Percentiles rank a stretch among this genome's conserved stretches.
phyloP scores from a whole-genome alignment of 2,113 vertebrate genomes.

The Aplodontia rufa region DNA sequence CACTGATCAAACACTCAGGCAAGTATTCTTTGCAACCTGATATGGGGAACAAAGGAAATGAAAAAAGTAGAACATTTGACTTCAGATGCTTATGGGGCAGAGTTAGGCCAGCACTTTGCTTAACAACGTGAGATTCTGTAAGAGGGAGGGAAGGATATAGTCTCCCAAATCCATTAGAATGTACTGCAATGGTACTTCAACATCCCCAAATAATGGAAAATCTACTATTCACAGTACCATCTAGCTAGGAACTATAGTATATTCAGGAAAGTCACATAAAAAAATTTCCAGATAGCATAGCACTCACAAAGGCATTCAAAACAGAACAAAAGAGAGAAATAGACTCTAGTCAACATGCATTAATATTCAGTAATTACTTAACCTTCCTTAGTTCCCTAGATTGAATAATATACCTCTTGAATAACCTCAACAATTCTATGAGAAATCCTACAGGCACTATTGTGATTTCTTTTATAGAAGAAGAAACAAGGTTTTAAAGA shows the following conservation, averaged over 20 bases:
- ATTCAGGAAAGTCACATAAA: constrained; percentile 21
- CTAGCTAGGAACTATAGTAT: neutral
- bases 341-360: neutral
- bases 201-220: neutral
- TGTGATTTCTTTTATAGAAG: neutral
- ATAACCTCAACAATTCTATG: neutral
- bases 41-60: neutral
- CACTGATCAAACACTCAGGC: neutral
- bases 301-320: neutral
- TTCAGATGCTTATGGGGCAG: neutral
- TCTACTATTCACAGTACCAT: neutral
- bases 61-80: neutral
- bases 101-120: neutral
- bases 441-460: neutral
- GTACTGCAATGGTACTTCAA: neutral
- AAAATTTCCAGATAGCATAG: neutral
- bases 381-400: neutral
- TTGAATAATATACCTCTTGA: neutral
- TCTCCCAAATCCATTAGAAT: neutral
- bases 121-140: constrained; percentile 16
- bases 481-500: neutral
- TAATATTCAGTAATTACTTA: neutral
- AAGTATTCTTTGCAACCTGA: neutral
- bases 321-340: neutral
- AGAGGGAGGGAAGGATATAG: neutral